Base-by-base conservation (phyloP, 2,888 invertebrate genomes). In the Oxystoma pomonae region DNA sequence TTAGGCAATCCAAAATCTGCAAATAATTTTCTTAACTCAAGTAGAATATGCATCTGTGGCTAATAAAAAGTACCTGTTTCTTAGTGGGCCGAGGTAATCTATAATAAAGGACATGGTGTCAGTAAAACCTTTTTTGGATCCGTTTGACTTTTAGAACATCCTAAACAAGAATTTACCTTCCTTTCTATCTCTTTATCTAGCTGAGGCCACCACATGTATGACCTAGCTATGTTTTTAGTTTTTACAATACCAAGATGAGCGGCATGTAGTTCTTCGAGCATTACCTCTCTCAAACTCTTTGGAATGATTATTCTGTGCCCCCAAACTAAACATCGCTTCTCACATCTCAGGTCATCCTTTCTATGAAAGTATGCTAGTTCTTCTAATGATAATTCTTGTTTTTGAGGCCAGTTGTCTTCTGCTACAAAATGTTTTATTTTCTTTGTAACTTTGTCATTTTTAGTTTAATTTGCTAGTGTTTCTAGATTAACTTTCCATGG, bases 281-380 rank as follows among this genome's bases (percentile, higher is more conserved):
- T 20, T 12, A 2, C 16, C n/a, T 59, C 9, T 53, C 65, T 58
- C 18, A 69, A 68, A 7, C 18, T 60, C 19, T 66, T n/a, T 3
- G 73, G 73, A 61, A 74, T 68, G 1, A 74, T 62, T 3, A 73
- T 63, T 53, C 73, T 60, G 52, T 73, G 65, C 9, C 70, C 69
- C 70, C 70, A 71, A 52, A 74, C 56, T 57, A 66, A 60, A 59
- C 58, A 59, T 35, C 65, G 57, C 22, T 62, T 22, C 20, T 69
- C 64, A 18, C 66, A 61, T 5, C 50, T 61, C 20, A 69, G 50
- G 59, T 69, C 65, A 22, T 69, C 55, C 65, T 51, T 63, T 35
- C 35, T 35, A 35, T 35, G 35, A 35, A 35, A 35, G 12, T 7
- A 35, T 35, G 35, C 5, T 35, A 35, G 12, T 7, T 7, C 12